Percentiles rank a stretch among this genome's conserved stretches.
Conservation (phyloP, 2,888 invertebrate species). For the Leptinotarsa haldemani region DNA sequence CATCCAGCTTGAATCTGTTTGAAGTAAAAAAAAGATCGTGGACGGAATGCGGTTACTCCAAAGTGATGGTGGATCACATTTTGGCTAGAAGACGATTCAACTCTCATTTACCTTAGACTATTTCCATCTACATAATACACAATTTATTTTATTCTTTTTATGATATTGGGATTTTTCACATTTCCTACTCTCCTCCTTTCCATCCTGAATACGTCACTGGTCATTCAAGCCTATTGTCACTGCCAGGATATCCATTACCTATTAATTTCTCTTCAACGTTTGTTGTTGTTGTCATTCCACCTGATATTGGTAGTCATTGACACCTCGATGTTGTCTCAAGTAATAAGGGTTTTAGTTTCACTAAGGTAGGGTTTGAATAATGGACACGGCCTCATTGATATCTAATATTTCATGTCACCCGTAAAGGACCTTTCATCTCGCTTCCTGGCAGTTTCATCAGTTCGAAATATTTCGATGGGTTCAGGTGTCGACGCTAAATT, state of each 20-base stretch:
- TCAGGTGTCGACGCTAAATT: neutral
- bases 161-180: too few species aligned
- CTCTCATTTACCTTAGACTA: too few species aligned
- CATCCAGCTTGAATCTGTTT: too few species aligned
- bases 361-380: neutral
- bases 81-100: too few species aligned
- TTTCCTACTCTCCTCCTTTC: too few species aligned
- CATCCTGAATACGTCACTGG: too few species aligned
- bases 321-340: neutral
- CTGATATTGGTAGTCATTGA: neutral
- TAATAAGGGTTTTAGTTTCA: neutral
- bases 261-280: neutral
- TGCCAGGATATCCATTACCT: neutral
- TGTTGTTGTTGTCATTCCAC: neutral
- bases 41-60: too few species aligned
- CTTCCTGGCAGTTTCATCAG: neutral
- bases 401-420: neutral
- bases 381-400: neutral
- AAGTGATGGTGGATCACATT: too few species aligned
- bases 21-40: too few species aligned
- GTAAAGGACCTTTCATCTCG: neutral
- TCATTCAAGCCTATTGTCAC: too few species aligned
- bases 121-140: too few species aligned
- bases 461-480: neutral
- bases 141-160: too few species aligned